phyloP scores from a whole-genome alignment of 2,113 vertebrate species.

The Pampusana beccarii region DNA sequence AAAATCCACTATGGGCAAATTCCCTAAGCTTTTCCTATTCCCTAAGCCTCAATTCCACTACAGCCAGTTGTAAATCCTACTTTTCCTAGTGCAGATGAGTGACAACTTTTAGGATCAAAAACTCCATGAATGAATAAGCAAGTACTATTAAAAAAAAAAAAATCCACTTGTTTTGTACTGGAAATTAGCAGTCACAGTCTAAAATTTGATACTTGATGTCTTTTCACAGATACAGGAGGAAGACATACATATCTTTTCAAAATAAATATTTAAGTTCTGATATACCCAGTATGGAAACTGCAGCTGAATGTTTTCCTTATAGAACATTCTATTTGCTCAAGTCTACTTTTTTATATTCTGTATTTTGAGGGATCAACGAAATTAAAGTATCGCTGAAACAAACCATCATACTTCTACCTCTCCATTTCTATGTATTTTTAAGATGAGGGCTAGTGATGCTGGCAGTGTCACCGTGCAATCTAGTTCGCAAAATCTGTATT shows the following conservation, averaged over 20 bases:
- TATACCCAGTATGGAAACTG: background rate
- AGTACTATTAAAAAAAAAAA: background rate
- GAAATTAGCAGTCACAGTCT: background rate
- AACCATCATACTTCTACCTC: background rate
- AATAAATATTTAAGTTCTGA: background rate
- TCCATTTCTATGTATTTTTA: background rate
- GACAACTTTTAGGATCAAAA: background rate
- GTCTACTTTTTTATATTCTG: background rate
- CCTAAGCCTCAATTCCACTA: background rate
- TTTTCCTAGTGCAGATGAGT: background rate
- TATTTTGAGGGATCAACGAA: background rate
- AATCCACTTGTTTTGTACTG: background rate
- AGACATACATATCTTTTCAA: background rate
- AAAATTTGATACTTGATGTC: background rate
- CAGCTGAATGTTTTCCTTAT: background rate
- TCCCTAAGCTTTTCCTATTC: background rate
- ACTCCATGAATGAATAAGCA: background rate
- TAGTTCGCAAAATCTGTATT: conserved; percentile 7
- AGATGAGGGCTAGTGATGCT: background rate
- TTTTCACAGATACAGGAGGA: background rate
- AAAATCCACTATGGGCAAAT: background rate
- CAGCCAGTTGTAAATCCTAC: background rate
- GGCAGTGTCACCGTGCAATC: background rate
- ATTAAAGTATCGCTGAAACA: background rate
- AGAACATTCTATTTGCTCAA: background rate